Percentiles rank a stretch among this genome's conserved stretches.
phyloP scores from a whole-genome alignment of 2,888 invertebrate genomes.

The Melolontha melolontha region DNA sequence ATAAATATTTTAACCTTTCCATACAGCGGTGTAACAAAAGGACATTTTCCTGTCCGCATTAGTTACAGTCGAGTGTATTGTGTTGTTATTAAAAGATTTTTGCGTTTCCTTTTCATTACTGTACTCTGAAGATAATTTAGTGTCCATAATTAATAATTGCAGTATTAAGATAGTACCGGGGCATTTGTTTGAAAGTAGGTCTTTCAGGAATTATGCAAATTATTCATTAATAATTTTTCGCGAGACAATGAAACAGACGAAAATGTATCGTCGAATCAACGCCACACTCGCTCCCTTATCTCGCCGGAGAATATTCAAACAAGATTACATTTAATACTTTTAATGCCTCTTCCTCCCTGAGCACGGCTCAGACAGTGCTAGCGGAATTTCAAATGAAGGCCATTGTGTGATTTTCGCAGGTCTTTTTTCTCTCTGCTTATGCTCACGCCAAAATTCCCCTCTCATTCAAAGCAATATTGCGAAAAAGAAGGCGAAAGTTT shows the following conservation, averaged over 20 bases:
- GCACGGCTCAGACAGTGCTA: constrained; percentile 1
- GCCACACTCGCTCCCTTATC: constrained; percentile 2
- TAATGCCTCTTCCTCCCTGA: constrained; percentile 11
- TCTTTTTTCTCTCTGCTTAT: constrained; percentile 7
- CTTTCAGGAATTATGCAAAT: constrained; percentile 4
- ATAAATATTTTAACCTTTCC: too few species aligned
- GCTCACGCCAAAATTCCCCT: background rate
- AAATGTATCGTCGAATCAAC: constrained; percentile 3
- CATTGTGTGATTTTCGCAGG: constrained; percentile 14
- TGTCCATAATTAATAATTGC: constrained; percentile 2
- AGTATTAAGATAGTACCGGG: background rate
- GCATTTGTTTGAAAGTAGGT: background rate
- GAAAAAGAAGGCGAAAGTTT: background rate
- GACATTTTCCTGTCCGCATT: background rate
- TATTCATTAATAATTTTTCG: constrained; percentile 17
- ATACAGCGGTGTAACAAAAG: background rate
- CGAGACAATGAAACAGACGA: constrained; percentile 13
- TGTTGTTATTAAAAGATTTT: background rate
- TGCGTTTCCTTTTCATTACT: background rate
- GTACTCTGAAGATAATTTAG: background rate
- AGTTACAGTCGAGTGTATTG: background rate
- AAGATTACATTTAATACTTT: constrained; percentile 27
- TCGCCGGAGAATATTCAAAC: constrained; percentile 25
- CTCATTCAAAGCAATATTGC: background rate
- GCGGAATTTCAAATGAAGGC: constrained; percentile 16